Evolutionary conservation across 2,797 vertebrate species (phyloP).

Genomic region (Moxostoma hubbsi): DNA sequence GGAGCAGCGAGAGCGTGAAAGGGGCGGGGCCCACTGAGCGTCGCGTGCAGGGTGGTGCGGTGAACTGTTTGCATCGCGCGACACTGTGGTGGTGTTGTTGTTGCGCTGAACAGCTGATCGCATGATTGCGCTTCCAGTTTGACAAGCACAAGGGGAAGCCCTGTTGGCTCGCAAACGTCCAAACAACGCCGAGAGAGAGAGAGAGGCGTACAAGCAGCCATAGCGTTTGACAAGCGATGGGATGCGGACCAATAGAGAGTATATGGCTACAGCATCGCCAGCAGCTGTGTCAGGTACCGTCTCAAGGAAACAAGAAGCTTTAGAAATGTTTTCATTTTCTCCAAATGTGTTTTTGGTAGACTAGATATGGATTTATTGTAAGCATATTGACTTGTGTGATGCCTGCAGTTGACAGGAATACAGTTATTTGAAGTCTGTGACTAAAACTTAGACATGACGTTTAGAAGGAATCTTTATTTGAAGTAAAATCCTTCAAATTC

Average conservation of each 20-base stretch:
- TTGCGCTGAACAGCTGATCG: conserved; percentile 78
- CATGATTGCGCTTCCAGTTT: conserved; percentile 73
- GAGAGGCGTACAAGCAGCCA: conserved; percentile 52
- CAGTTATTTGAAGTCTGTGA: neutral
- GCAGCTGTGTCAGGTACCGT: conserved; percentile 60
- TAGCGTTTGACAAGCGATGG: conserved; percentile 67
- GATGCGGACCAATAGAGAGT: conserved; percentile 76
- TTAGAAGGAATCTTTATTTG: neutral
- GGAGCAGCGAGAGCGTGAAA: conserved; percentile 45
- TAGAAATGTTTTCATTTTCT: neutral
- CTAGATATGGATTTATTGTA: neutral
- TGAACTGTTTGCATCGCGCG: conserved; percentile 73
- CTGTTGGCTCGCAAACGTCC: conserved; percentile 50
- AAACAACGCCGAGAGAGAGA: conserved; percentile 54
- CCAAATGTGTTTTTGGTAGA: neutral
- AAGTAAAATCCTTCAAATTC: neutral
- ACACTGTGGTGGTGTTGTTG: conserved; percentile 57
- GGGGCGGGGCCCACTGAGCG: conserved; percentile 70
- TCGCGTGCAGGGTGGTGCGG: conserved; percentile 74
- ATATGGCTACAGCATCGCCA: conserved; percentile 67
- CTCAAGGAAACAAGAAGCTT: neutral
- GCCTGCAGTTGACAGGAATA: neutral
- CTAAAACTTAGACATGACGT: conserved; percentile 10
- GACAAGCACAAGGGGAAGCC: conserved; percentile 70
- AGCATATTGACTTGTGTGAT: neutral